These are phyloP conservation scores for Cossypha polioptera DNA, from an alignment of 2,797 vertebrate genomes.

Conservation along the genomic window DNA sequence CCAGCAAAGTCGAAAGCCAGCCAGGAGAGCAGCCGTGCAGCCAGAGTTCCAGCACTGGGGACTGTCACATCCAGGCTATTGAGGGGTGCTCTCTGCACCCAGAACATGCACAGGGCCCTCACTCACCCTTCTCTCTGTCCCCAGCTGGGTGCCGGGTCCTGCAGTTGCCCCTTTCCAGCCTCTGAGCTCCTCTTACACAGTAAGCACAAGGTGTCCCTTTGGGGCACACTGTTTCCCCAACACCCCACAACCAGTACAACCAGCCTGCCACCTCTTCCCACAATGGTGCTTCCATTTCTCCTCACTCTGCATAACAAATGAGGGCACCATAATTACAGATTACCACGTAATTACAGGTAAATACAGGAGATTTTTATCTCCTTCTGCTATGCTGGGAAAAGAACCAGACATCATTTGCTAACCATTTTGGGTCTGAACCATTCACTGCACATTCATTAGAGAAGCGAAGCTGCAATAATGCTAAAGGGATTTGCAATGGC, in stretches of 20 bases:
- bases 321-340: background rate
- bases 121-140: background rate
- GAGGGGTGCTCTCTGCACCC: background rate
- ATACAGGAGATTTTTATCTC: background rate
- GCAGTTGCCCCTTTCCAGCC: background rate
- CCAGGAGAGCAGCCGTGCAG: rapidly evolving
- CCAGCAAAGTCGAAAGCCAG: background rate
- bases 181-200: background rate
- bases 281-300: background rate
- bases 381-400: background rate
- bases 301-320: background rate
- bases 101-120: background rate
- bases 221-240: rapidly evolving
- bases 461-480: background rate
- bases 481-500: constrained; percentile 1
- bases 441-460: background rate
- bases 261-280: background rate
- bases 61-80: background rate
- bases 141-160: background rate
- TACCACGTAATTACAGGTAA: background rate
- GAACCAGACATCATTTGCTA: background rate
- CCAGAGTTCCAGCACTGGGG: background rate
- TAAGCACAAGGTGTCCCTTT: rapidly evolving
- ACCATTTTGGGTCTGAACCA: background rate
- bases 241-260: background rate